Conservation (phyloP, 2,113 vertebrate species). For the Anolis carolinensis region DNA sequence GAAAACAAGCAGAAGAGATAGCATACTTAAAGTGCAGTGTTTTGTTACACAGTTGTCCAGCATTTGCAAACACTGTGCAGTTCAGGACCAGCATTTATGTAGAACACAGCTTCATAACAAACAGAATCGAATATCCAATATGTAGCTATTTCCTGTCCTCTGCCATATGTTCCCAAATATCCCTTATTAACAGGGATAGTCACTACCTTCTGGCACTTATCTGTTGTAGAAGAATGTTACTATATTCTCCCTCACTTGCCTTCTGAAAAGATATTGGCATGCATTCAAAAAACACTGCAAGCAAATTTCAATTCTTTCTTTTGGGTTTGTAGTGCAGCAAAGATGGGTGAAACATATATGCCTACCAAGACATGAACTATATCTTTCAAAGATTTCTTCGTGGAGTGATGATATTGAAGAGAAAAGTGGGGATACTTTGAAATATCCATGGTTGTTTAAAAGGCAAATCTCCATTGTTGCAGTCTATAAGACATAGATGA, state of each 20-base stretch:
- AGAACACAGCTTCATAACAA: slow-evolving; percentile 43
- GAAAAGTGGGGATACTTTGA: too few species aligned
- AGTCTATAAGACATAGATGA: too few species aligned
- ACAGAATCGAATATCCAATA: background rate
- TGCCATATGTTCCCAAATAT: background rate
- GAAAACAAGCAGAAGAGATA: slow-evolving; percentile 24
- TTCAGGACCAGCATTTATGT: slow-evolving; percentile 28
- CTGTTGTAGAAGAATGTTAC: background rate
- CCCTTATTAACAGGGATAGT: background rate
- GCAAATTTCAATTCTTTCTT: too few species aligned
- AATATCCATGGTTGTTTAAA: too few species aligned
- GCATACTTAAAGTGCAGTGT: slow-evolving; percentile 37
- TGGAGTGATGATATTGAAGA: too few species aligned
- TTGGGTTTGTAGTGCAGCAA: too few species aligned
- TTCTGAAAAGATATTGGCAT: background rate
- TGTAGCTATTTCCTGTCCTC: background rate
- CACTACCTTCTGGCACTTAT: background rate
- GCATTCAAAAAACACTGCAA: background rate
- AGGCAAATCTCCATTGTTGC: too few species aligned
- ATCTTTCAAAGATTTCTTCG: too few species aligned
- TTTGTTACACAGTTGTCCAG: slow-evolving; percentile 26
- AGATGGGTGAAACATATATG: too few species aligned
- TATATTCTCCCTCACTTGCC: background rate
- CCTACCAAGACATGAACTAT: too few species aligned
- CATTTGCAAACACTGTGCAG: slow-evolving; percentile 12